phyloP scores from a whole-genome alignment of 2,888 invertebrate genomes.

The Lycocerus yunnanus region DNA sequence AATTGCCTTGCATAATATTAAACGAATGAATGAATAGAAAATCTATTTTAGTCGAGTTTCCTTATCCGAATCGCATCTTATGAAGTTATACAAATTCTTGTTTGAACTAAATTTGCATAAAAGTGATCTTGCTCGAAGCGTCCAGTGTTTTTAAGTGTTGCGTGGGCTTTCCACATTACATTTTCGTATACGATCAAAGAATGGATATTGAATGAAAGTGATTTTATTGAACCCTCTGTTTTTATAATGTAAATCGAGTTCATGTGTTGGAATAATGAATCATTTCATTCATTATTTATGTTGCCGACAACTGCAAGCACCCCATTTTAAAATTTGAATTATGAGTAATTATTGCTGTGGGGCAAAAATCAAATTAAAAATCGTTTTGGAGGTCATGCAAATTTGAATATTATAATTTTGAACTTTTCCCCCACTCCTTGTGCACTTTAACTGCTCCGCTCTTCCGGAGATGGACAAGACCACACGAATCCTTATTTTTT shows the following conservation, averaged over 20 bases:
- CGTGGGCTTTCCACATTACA: slow-evolving; percentile 18
- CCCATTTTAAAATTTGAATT: slow-evolving; percentile 21
- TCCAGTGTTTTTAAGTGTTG: neutral
- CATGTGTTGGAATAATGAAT: slow-evolving; percentile 37
- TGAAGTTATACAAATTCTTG: slow-evolving; percentile 17
- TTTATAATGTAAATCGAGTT: slow-evolving; percentile 30
- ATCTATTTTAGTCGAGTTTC: neutral
- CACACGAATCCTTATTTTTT: neutral
- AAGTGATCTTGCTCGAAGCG: slow-evolving; percentile 9
- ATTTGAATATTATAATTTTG: slow-evolving; percentile 10
- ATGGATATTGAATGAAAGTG: slow-evolving; percentile 4
- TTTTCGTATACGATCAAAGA: slow-evolving; percentile 1
- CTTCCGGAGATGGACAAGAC: neutral
- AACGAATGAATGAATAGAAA: neutral
- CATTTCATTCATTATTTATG: slow-evolving; percentile 31
- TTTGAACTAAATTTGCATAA: slow-evolving; percentile 16
- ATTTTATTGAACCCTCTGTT: slow-evolving; percentile 12
- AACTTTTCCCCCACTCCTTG: no score
- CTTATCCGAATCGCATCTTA: neutral
- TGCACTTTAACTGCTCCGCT: no score
- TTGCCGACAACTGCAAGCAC: slow-evolving; percentile 8
- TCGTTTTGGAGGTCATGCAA: slow-evolving; percentile 4
- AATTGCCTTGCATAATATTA: neutral
- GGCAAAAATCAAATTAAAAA: slow-evolving; percentile 24
- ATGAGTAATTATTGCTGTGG: slow-evolving; percentile 27